Base-by-base conservation (phyloP, 1,140 invertebrate genomes). In the Drosophila athabasca region DNA sequence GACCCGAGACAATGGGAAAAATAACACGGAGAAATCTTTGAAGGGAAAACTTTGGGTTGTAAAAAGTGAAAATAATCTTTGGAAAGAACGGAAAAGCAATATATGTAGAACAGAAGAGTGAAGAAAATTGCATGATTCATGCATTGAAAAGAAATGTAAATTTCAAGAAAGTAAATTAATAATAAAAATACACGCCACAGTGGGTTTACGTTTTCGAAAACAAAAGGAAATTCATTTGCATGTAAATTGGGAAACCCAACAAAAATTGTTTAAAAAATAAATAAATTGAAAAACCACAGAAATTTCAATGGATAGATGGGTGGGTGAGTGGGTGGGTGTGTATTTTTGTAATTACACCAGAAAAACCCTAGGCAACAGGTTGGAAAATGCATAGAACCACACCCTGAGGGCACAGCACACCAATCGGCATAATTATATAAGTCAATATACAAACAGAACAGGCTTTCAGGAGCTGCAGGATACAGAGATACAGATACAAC, bases 141-240 rank as follows among this genome's bases (percentile, higher is more conserved):
- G 52, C 13, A 49, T 62, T 62, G 60, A 76, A 74, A 74, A 58
- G 58, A 60, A 84, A 79, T 75, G 62, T 58, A 61, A 83, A 75
- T 64, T 52, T 46, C 46, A 61, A 71, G 70, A 64, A 83, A 60
- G 78, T 74, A 75, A 67, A 78, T 62, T 83, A 67, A 79, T 83
- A 67, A 79, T 67, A 79, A 65, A 75, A 67, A 67, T 43, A 59
- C 35, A 39, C n/a, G 46, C 9, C 53, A 29, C 22, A 52, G 5
- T 35, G 29, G 26, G 49, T 8, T 45, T 51, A 13, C 24, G 22
- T 19, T 60, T 72, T 68, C 15, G 13, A 49, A 65, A 75, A 66
- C 70, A 72, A 76, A 68, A 62, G 35, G 66, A 84, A 84, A 79
- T 53, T 64, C 35, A 83, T 79, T 84, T 84, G 74, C 82, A 84